Percentiles rank a stretch among this genome's conserved stretches.
Evolutionary conservation across 2,113 vertebrate species (phyloP).

Genomic region (Nycticryphes semicollaris): DNA sequence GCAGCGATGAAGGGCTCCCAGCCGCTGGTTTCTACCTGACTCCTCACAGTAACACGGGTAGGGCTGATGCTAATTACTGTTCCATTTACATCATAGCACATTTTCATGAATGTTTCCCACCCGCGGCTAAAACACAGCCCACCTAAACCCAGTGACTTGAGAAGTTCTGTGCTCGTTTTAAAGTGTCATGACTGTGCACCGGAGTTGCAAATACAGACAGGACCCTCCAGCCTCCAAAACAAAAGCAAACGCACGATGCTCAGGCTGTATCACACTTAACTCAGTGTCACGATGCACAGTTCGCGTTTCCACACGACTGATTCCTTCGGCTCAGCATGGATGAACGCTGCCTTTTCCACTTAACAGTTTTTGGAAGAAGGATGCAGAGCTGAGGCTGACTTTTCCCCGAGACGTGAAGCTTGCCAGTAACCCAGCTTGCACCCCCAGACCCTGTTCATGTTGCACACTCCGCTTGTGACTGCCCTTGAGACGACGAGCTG

Average conservation of each 20-base stretch:
- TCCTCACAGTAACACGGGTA: background rate
- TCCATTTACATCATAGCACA: background rate
- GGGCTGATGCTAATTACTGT: too few species aligned
- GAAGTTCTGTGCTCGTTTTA: background rate
- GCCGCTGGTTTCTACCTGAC: background rate
- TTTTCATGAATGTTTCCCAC: background rate
- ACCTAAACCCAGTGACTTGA: background rate
- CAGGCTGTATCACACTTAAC: background rate
- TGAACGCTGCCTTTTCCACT: background rate
- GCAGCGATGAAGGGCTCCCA: background rate
- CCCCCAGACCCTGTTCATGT: fast-evolving
- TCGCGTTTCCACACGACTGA: background rate
- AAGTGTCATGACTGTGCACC: background rate
- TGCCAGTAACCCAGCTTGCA: background rate
- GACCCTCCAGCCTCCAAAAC: background rate
- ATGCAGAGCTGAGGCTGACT: background rate
- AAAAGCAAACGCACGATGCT: background rate
- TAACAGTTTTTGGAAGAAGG: background rate
- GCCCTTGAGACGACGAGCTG: background rate
- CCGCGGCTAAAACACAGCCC: background rate
- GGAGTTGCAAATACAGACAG: background rate
- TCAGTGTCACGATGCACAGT: fast-evolving
- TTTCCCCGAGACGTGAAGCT: background rate
- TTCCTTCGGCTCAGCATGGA: background rate
- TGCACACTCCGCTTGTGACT: fast-evolving